These are phyloP conservation scores for Lepidothrix coronata DNA, from an alignment of 2,113 vertebrate species.

Conservation along the genomic window DNA sequence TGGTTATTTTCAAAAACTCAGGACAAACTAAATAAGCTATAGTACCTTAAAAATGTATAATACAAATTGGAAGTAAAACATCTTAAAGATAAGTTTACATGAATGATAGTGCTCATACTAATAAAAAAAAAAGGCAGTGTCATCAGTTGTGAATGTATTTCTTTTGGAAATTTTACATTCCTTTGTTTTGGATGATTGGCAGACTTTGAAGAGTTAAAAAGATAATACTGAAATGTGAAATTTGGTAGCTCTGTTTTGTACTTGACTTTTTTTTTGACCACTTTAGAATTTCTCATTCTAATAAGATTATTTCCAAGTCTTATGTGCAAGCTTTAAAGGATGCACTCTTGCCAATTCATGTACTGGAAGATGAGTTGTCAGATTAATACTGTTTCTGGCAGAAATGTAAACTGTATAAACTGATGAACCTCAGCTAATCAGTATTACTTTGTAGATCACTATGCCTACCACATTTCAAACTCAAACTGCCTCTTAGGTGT, in stretches of 20 bases:
- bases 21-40: constrained; percentile 83
- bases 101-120: constrained; percentile 64
- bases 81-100: constrained; percentile 75
- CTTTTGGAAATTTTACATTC: constrained; percentile 83
- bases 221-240: constrained; percentile 84
- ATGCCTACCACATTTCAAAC: constrained; percentile 80
- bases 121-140: constrained; percentile 54
- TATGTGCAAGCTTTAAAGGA: constrained; percentile 86
- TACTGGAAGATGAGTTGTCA: constrained; percentile 84
- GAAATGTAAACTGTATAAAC: constrained; percentile 80
- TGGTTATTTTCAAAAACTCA: constrained; percentile 82
- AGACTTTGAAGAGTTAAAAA: constrained; percentile 87
- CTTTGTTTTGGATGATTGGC: constrained; percentile 82
- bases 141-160: constrained; percentile 74
- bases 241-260: constrained; percentile 88
- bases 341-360: constrained; percentile 83
- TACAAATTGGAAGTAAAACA: constrained; percentile 76
- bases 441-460: constrained; percentile 85
- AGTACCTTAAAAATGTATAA: constrained; percentile 72
- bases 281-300: constrained; percentile 77
- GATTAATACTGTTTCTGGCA: constrained; percentile 72
- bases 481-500: constrained; percentile 74
- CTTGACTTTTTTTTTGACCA: constrained; percentile 78
- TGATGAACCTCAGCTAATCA: constrained; percentile 88
- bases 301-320: constrained; percentile 75